Percentiles rank a stretch among this genome's conserved stretches.
These are phyloP conservation scores for Cacoxenus indagator DNA, from an alignment of 2,888 invertebrate genomes.

Conservation along the genomic window DNA sequence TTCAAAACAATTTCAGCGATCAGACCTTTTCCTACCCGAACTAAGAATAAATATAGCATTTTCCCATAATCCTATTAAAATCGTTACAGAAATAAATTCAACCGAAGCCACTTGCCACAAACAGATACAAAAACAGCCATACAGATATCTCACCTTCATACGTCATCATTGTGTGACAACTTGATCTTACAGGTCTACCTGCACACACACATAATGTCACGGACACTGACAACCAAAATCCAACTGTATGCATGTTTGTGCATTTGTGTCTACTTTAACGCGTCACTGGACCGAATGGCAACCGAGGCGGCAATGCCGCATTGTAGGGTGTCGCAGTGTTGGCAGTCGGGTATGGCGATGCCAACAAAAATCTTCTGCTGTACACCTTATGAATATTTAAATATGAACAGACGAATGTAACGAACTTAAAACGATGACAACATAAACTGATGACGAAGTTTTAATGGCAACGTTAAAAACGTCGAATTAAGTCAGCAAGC, in stretches of 20 bases:
- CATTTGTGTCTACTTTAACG: neutral
- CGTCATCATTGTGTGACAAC: conserved; percentile 19
- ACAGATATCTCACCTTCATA: neutral
- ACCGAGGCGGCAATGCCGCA: neutral
- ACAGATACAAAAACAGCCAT: neutral
- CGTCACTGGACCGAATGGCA: neutral
- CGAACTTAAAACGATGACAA: conserved; percentile 60
- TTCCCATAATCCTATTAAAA: neutral
- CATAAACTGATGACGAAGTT: conserved; percentile 61
- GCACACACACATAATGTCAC: too few relatives aligned
- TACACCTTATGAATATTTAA: conserved; percentile 64
- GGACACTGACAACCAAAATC: neutral
- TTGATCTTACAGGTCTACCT: conserved; percentile 6
- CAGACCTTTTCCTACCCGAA: too few relatives aligned
- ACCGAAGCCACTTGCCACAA: neutral
- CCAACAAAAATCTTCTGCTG: conserved; percentile 50
- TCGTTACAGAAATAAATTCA: neutral
- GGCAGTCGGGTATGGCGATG: too few relatives aligned
- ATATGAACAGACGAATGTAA: conserved; percentile 34
- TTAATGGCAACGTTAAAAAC: conserved; percentile 60
- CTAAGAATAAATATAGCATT: neutral
- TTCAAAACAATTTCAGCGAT: too few relatives aligned
- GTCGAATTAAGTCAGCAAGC: conserved; percentile 31
- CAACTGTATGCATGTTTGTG: neutral
- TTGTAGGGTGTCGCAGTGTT: too few relatives aligned